Evolutionary conservation across 2,113 vertebrate species (phyloP).

Genomic region (Cathartes aura): DNA sequence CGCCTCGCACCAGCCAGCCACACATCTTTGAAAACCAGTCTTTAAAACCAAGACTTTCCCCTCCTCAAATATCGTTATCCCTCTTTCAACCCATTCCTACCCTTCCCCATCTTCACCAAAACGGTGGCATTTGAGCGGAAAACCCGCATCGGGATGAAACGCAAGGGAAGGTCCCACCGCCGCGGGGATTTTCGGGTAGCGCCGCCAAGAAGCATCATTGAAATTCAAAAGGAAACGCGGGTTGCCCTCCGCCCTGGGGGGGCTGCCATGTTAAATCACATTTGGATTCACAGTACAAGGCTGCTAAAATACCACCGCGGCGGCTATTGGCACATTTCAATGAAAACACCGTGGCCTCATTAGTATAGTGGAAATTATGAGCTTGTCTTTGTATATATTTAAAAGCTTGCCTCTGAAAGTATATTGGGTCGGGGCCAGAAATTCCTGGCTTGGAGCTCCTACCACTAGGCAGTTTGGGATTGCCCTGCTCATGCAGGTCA

Average conservation of each 20-base stretch:
- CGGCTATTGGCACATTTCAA: slow-evolving; percentile 35
- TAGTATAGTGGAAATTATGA: slow-evolving; percentile 54
- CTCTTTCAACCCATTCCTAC: neutral
- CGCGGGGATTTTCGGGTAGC: neutral
- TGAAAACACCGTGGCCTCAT: slow-evolving; percentile 43
- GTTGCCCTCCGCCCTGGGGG: neutral
- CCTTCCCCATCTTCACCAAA: neutral
- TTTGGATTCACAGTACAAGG: slow-evolving; percentile 53
- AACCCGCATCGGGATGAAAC: rapidly evolving
- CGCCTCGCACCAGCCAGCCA: rapidly evolving
- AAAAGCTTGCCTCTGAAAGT: slow-evolving; percentile 32
- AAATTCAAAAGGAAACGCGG: neutral
- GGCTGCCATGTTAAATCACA: slow-evolving; percentile 50
- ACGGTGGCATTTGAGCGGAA: neutral
- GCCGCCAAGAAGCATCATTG: neutral
- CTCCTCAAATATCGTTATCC: neutral
- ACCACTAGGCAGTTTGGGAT: neutral
- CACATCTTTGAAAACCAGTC: neutral
- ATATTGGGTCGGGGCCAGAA: neutral
- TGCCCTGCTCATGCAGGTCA: neutral
- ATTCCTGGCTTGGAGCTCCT: slow-evolving; percentile 18
- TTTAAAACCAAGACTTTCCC: neutral
- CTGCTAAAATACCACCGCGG: slow-evolving; percentile 53
- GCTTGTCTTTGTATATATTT: slow-evolving; percentile 54
- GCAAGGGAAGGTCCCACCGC: neutral